Conservation (phyloP, 2,797 vertebrate species). For the Antennarius maculatus region DNA sequence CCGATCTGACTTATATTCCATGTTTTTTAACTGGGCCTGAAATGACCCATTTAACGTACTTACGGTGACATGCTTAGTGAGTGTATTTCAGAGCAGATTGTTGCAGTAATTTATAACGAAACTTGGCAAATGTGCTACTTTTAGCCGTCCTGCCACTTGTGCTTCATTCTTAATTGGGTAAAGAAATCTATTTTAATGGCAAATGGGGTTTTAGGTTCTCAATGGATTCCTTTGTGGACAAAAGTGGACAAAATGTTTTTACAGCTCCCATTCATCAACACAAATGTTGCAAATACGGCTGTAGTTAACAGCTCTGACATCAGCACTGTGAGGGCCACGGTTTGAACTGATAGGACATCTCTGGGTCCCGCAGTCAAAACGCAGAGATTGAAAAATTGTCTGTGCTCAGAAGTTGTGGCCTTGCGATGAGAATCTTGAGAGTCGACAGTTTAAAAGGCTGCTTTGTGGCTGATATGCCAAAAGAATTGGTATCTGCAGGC, state of each 20-base stretch:
- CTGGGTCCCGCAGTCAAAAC: constrained; percentile 42
- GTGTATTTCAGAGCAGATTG: constrained; percentile 43
- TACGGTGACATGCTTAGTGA: constrained; percentile 26
- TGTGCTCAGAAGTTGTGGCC: constrained; percentile 54
- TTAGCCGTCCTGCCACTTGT: constrained; percentile 9
- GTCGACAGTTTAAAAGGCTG: constrained; percentile 56
- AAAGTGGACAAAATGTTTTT: not conserved
- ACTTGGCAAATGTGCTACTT: constrained; percentile 31
- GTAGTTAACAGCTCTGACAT: constrained; percentile 49
- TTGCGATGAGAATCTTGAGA: constrained; percentile 61
- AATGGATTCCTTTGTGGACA: constrained; percentile 7
- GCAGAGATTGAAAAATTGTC: constrained; percentile 39
- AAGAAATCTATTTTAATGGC: constrained; percentile 19
- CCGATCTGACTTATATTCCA: constrained; percentile 13
- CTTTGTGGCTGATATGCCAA: constrained; percentile 52
- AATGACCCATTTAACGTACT: constrained; percentile 27
- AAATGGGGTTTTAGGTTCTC: constrained; percentile 17
- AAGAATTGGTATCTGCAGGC: constrained; percentile 55
- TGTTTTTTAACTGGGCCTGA: constrained; percentile 15
- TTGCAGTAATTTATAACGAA: constrained; percentile 36
- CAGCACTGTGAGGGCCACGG: constrained; percentile 50
- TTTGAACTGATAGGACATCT: constrained; percentile 36
- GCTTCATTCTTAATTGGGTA: constrained; percentile 1
- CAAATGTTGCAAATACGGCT: constrained; percentile 47
- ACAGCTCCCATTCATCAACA: constrained; percentile 32